A percentile compares a stretch with the other conserved stretches of the same genome.
These are phyloP conservation scores for Leucopsar rothschildi DNA, from an alignment of 2,113 vertebrate species.

Conservation along the genomic window DNA sequence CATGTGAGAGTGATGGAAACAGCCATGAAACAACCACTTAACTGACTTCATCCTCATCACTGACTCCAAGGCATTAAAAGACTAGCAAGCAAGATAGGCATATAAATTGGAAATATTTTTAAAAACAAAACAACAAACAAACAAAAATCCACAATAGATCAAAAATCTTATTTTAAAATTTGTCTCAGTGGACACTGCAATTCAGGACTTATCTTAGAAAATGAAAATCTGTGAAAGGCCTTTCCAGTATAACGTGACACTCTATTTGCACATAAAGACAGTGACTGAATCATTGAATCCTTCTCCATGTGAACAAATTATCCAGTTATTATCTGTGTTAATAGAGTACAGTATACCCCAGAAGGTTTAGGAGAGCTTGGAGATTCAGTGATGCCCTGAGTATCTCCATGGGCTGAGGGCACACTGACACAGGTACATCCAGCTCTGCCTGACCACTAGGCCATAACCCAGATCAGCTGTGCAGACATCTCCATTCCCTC, in stretches of 20 bases:
- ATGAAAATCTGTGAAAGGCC: background rate
- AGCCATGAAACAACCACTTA: background rate
- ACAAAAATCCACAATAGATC: background rate
- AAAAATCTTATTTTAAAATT: background rate
- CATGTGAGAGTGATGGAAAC: background rate
- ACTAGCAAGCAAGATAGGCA: background rate
- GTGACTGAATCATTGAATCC: background rate
- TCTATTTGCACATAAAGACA: background rate
- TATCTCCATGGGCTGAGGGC: background rate
- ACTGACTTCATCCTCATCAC: background rate
- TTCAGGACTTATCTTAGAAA: background rate
- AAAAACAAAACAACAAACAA: no score
- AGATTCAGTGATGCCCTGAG: background rate
- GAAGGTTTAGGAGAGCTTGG: background rate
- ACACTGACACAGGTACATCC: accelerated
- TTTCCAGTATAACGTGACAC: background rate
- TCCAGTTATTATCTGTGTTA: background rate
- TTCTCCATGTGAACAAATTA: background rate
- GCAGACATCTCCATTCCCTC: background rate
- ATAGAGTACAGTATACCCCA: background rate
- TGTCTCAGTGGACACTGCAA: background rate
- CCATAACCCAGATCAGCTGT: background rate
- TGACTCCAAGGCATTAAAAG: background rate
- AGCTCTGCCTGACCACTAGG: background rate
- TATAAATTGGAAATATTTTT: background rate